These are phyloP conservation scores for Nomada flava DNA, from an alignment of 2,888 invertebrate species.

Conservation along the genomic window DNA sequence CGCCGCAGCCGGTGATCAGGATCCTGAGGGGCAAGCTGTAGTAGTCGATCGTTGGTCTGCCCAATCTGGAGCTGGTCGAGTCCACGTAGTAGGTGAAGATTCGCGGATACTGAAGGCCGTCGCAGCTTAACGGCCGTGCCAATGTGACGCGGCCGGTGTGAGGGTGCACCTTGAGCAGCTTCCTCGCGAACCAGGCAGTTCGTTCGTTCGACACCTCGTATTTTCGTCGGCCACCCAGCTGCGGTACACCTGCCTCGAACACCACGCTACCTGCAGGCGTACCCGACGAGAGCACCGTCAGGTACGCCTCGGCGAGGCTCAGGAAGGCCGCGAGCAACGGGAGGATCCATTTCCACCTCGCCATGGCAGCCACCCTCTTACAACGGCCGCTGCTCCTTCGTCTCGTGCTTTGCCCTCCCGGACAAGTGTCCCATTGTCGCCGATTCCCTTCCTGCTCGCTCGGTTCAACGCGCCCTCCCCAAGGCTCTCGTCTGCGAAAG, in stretches of 20 bases:
- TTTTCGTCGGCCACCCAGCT: conserved; percentile 91
- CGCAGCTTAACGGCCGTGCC: conserved; percentile 90
- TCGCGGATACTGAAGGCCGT: conserved; percentile 93
- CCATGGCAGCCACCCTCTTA: conserved; percentile 73
- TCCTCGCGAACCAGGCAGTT: conserved; percentile 93
- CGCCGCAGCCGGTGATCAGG: conserved; percentile 90
- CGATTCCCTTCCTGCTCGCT: conserved; percentile 11
- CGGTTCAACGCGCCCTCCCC: conserved; percentile 30
- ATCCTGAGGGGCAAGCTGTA: conserved; percentile 92
- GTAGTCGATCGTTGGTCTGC: conserved; percentile 90
- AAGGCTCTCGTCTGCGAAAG: conserved; percentile 50
- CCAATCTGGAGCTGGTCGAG: conserved; percentile 91
- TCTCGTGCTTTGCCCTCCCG: conserved; percentile 59
- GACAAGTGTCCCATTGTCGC: conserved; percentile 50
- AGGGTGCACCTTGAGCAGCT: conserved; percentile 90
- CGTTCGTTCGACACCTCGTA: conserved; percentile 93
- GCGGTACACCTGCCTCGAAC: conserved; percentile 92
- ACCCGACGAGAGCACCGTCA: conserved; percentile 81
- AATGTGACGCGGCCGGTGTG: conserved; percentile 91
- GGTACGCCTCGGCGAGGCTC: conserved; percentile 75
- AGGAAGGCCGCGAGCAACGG: conserved; percentile 68
- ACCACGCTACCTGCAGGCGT: conserved; percentile 88
- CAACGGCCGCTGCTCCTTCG: conserved; percentile 53
- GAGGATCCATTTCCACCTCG: conserved; percentile 76
- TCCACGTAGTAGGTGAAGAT: conserved; percentile 95